Conservation (phyloP, 1,140 invertebrate species). For the Drosophila miranda region DNA sequence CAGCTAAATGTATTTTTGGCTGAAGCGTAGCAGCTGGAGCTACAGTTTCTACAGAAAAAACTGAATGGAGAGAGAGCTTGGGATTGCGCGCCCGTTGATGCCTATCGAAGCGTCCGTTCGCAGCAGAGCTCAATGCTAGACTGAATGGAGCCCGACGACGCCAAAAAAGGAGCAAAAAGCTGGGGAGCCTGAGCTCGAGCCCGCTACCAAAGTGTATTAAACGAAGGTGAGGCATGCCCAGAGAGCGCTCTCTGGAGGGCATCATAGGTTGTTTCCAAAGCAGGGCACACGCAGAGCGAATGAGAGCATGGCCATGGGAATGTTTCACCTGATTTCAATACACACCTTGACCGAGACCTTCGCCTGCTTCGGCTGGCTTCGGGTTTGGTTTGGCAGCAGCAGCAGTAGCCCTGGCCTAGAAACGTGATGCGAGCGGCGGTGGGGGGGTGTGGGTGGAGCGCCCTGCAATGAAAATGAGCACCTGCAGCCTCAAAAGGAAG, state of each 20-base stretch:
- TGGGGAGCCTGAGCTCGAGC: not conserved
- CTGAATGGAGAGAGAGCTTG: slow-evolving; percentile 23
- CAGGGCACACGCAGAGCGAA: slow-evolving; percentile 13
- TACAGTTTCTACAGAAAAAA: not conserved
- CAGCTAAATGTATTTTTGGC: slow-evolving; percentile 21
- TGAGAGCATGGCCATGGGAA: too few species aligned
- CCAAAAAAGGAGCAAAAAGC: slow-evolving; percentile 21
- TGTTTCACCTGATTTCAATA: too few species aligned
- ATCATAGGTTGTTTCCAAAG: too few species aligned
- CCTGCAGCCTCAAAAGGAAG: slow-evolving; percentile 1
- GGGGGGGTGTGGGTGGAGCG: slow-evolving; percentile 16
- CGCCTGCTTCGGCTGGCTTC: slow-evolving; percentile 59
- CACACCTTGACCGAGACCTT: slow-evolving; percentile 28
- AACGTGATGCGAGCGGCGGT: slow-evolving; percentile 36
- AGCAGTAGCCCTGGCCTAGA: slow-evolving; percentile 71
- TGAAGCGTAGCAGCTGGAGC: slow-evolving; percentile 18
- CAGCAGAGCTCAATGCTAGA: slow-evolving; percentile 67
- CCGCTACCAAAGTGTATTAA: too few species aligned
- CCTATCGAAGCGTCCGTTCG: slow-evolving; percentile 42
- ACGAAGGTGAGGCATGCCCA: too few species aligned
- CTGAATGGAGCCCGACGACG: slow-evolving; percentile 41
- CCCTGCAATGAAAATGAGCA: slow-evolving; percentile 30
- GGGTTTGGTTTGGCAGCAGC: slow-evolving; percentile 49
- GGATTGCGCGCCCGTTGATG: slow-evolving; percentile 33
- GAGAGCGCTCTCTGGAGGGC: too few species aligned